Percentiles rank a stretch among this genome's conserved stretches.
These are phyloP conservation scores for Palythoa grandiflora DNA, from an alignment of 92 coral and sea anemone genomes.

Conservation along the genomic window DNA sequence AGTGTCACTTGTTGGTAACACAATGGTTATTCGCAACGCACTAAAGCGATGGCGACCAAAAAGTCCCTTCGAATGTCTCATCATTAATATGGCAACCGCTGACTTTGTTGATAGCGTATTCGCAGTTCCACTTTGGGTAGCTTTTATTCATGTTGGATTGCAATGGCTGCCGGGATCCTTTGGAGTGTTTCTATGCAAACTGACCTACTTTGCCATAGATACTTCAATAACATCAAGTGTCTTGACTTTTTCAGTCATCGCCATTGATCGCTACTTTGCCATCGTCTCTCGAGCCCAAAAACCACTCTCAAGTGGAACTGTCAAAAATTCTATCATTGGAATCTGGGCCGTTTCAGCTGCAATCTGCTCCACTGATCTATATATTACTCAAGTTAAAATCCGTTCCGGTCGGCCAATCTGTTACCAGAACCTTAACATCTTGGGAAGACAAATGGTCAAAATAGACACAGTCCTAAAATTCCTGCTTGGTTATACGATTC, in stretches of 20 bases:
- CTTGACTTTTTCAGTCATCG: slow-evolving; percentile 27
- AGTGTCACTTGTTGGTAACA: slow-evolving; percentile 34
- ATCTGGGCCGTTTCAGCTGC: slow-evolving; percentile 11
- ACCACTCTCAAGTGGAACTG: slow-evolving; percentile 20
- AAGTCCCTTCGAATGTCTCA: slow-evolving; percentile 31
- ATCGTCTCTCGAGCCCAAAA: slow-evolving; percentile 26
- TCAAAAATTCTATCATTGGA: not conserved
- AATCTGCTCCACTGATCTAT: slow-evolving; percentile 21
- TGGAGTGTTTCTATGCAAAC: slow-evolving; percentile 26
- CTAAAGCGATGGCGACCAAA: slow-evolving; percentile 1
- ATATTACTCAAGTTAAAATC: slow-evolving; percentile 20
- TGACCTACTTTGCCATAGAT: slow-evolving; percentile 24
- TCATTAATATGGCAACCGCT: slow-evolving; percentile 40
- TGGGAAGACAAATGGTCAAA: slow-evolving; percentile 9
- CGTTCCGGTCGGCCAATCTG: not conserved
- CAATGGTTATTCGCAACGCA: slow-evolving; percentile 33
- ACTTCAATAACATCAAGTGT: slow-evolving; percentile 15
- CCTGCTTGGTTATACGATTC: slow-evolving; percentile 11
- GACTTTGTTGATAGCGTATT: slow-evolving; percentile 40
- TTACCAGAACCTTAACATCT: not conserved
- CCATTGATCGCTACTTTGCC: slow-evolving; percentile 33
- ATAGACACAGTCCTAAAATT: not conserved
- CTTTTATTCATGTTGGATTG: not conserved
- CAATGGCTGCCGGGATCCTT: slow-evolving; percentile 20
- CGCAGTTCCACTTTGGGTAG: slow-evolving; percentile 35